Base-by-base conservation (phyloP, 2,888 invertebrate species). In the Caenorhabditis sp. region DNA sequence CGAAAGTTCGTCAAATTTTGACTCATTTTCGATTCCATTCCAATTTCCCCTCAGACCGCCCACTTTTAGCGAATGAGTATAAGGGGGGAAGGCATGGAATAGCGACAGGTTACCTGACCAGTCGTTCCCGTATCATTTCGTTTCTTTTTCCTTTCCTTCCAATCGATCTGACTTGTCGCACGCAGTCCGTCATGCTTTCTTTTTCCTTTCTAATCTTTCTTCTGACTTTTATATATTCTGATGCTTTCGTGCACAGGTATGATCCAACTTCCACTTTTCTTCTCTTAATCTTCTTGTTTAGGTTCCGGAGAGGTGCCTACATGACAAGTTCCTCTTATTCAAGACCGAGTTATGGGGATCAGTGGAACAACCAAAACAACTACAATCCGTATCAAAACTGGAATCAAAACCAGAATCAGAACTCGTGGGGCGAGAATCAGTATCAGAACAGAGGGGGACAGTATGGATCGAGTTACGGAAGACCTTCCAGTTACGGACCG, bases 1-100 rank as follows among this genome's bases (percentile, higher is more conserved):
- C 11, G 11, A 76, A 76, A 76, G 61, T 67, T 72, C 71, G 67
- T 71, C 71, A 69, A 80, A 80, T 72, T 67, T 72, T 80, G 67
- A 69, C 79, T 80, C 79, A 72, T 58, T 68, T 69, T 47, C 35
- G 22, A n/a, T 51, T 64, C 35, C 50, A 32, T 68, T 68, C 65
- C 51, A 35, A 28, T 22, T 47, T 58, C 32, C 15, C 15, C 8
- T 8, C 40, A n/a, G 53, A 61, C 64, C 74, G 65, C 74, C 74
- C 60, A 71, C 62, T 55, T 53, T 28, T 28, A 58, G 26, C 67
- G 67, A 76, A 67, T 68, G 67, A 67, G 58, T 76, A 76, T 76
- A 76, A 76, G 76, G 58, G 60, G 64, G 44, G 26, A 53, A 8
- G 53, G 50, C 32, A 40, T 13, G 40, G 40, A 40, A 35, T 28